Percentiles rank a stretch among this genome's conserved stretches.
These are phyloP conservation scores for Morpho helenor DNA, from an alignment of 2,888 invertebrate genomes.

Conservation along the genomic window DNA sequence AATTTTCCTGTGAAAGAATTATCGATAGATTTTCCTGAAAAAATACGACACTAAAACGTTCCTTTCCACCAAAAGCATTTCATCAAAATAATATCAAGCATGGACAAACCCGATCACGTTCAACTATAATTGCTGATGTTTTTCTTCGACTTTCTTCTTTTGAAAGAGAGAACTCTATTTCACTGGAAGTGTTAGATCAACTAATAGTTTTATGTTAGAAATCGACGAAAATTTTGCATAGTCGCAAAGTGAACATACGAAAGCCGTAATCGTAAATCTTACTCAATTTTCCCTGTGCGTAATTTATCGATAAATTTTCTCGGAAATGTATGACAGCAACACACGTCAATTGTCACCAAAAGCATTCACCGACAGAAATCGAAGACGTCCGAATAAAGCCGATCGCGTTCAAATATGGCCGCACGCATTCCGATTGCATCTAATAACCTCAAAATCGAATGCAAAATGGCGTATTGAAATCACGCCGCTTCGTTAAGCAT, in stretches of 20 bases:
- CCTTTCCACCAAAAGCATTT: too few species aligned
- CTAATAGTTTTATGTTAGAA: constrained; percentile 1
- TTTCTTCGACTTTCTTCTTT: too few species aligned
- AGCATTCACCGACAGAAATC: constrained; percentile 46
- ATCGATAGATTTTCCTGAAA: too few species aligned
- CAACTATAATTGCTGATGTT: too few species aligned
- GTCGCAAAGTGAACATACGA: constrained; percentile 12
- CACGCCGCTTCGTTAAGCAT: constrained; percentile 74
- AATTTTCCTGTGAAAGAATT: too few species aligned
- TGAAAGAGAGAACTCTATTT: too few species aligned
- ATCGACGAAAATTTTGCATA: constrained; percentile 5
- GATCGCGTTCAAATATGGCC: constrained; percentile 64
- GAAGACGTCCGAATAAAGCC: constrained; percentile 61
- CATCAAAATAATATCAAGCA: too few species aligned
- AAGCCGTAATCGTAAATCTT: constrained; percentile 12
- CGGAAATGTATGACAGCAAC: constrained; percentile 59
- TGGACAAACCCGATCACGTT: too few species aligned
- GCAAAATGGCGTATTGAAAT: constrained; percentile 77
- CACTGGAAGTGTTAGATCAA: too few species aligned
- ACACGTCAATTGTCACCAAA: constrained; percentile 64
- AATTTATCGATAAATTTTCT: constrained; percentile 49
- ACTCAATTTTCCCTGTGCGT: constrained; percentile 48
- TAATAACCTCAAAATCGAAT: constrained; percentile 78
- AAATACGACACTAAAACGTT: too few species aligned
- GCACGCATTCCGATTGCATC: constrained; percentile 76